phyloP scores from a whole-genome alignment of 2,113 vertebrate species.

The Bos indicus region DNA sequence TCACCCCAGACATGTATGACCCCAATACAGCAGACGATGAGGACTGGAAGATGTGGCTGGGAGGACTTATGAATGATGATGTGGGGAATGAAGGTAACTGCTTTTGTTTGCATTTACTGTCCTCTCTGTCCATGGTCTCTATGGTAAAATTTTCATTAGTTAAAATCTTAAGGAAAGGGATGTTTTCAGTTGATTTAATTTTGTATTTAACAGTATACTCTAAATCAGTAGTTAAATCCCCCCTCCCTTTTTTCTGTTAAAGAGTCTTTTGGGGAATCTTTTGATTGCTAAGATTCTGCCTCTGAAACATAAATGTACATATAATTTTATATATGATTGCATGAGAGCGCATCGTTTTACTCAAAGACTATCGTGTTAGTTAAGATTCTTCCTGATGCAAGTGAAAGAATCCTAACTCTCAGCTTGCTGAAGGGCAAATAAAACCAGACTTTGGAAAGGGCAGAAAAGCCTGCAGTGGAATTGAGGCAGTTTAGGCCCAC shows the following conservation, averaged over 20 bases:
- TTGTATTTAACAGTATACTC: not conserved
- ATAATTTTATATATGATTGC: not conserved
- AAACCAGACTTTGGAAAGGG: not conserved
- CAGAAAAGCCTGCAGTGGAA: not conserved
- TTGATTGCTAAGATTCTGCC: not conserved
- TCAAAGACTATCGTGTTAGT: not conserved
- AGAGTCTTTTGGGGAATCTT: not conserved
- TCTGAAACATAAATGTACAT: not conserved
- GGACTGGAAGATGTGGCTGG: conserved; percentile 93
- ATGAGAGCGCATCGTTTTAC: not conserved
- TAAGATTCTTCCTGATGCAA: not conserved
- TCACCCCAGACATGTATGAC: conserved; percentile 96
- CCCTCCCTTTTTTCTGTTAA: not conserved
- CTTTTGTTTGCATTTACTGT: not conserved
- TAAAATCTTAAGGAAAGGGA: not conserved
- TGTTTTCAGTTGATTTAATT: not conserved
- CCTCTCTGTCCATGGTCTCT: not conserved
- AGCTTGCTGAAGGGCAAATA: not conserved
- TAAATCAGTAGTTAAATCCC: not conserved
- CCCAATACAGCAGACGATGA: conserved; percentile 86
- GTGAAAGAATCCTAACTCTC: not conserved
- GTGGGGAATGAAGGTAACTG: conserved; percentile 88
- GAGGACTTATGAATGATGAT: conserved; percentile 89
- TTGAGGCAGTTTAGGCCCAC: not conserved
- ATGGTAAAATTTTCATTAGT: not conserved